phyloP scores from a whole-genome alignment of 2,888 invertebrate genomes.

The Tenthredo mesomela region DNA sequence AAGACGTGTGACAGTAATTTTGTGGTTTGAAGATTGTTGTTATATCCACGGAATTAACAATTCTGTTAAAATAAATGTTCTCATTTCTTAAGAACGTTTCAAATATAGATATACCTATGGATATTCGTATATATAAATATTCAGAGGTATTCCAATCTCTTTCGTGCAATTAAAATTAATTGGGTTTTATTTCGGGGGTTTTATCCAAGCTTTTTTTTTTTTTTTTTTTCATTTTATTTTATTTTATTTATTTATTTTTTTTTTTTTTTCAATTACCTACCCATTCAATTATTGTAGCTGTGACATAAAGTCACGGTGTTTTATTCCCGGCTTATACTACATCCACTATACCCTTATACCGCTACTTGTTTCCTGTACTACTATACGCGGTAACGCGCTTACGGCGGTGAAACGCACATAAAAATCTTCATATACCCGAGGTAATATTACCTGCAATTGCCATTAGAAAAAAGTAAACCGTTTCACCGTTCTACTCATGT shows the following conservation, averaged over 20 bases:
- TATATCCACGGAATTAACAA: background rate
- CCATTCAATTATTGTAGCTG: constrained; percentile 31
- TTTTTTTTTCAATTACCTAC: constrained; percentile 35
- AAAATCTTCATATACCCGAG: constrained; percentile 19
- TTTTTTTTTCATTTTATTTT: constrained; percentile 26
- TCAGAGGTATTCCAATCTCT: background rate
- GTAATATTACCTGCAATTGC: background rate
- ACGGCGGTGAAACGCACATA: background rate
- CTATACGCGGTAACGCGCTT: background rate
- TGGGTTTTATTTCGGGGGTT: background rate
- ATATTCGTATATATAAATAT: constrained; percentile 9
- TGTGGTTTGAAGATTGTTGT: background rate
- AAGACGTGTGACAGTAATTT: background rate
- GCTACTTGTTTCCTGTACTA: background rate
- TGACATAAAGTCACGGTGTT: constrained; percentile 14
- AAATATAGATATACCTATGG: background rate
- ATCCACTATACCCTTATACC: background rate
- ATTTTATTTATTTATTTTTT: constrained; percentile 29
- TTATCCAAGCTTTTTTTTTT: constrained; percentile 37
- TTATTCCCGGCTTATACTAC: constrained; percentile 13
- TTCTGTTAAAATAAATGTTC: background rate
- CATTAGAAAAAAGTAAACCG: background rate
- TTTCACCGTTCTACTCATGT: background rate
- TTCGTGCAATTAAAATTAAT: constrained; percentile 36
- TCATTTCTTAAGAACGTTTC: background rate